These are phyloP conservation scores for Strigamia transsilvanica DNA, from an alignment of 2,888 invertebrate genomes.

Conservation along the genomic window DNA sequence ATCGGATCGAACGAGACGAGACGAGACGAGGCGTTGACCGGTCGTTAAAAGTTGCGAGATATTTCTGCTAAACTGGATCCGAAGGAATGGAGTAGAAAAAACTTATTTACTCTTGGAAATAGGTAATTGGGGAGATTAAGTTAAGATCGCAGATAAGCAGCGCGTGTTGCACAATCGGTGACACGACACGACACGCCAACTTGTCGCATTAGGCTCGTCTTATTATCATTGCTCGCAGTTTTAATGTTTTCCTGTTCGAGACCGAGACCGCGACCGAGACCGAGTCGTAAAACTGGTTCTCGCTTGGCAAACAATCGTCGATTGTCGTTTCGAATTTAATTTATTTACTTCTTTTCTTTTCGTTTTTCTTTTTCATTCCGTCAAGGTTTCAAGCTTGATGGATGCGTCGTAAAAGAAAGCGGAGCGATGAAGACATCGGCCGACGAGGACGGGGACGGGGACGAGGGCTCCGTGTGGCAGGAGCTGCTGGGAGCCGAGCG, in stretches of 20 bases:
- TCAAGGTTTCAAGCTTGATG: background rate
- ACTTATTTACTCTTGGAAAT: no score
- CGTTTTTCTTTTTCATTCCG: background rate
- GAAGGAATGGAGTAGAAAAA: no score
- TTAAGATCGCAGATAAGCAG: background rate
- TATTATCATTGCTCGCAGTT: background rate
- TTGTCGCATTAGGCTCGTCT: background rate
- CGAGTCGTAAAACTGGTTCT: background rate
- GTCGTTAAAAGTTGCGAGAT: background rate
- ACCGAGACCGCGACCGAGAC: no score
- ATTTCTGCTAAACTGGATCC: no score
- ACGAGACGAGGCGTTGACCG: background rate
- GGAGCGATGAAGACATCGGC: background rate
- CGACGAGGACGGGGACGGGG: slow-evolving; percentile 29
- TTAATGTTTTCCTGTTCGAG: background rate
- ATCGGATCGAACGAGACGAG: background rate
- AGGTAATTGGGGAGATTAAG: background rate
- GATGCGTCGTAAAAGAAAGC: no score
- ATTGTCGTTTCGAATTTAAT: background rate
- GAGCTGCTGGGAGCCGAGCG: slow-evolving; percentile 45
- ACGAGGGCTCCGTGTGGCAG: slow-evolving; percentile 31
- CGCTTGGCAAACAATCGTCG: background rate
- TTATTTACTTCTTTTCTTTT: background rate
- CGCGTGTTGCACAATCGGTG: background rate
- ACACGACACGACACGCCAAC: background rate